phyloP scores from a whole-genome alignment of 2,113 vertebrate species.

The Crotalus helleri region DNA sequence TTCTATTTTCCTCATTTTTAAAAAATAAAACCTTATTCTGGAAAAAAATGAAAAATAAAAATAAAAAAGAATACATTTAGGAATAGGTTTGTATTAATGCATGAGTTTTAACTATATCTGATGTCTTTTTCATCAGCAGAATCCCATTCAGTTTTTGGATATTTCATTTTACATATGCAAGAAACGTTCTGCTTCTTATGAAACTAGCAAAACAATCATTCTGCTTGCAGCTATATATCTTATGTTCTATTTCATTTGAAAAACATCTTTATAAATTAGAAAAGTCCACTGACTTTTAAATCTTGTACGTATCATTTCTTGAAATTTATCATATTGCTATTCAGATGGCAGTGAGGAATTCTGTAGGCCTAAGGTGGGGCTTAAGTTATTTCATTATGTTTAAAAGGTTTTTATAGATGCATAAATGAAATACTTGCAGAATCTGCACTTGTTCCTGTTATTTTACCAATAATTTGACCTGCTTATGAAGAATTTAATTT shows the following conservation, averaged over 20 bases:
- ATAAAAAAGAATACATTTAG: not conserved
- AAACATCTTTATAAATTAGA: constrained; percentile 32
- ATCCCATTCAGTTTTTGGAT: constrained; percentile 51
- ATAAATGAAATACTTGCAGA: not conserved
- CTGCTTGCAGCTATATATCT: constrained; percentile 35
- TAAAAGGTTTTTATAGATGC: not conserved
- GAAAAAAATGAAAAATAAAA: not conserved
- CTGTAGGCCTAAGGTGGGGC: not conserved
- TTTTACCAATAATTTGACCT: constrained; percentile 23
- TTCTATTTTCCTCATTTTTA: not conserved
- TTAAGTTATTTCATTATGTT: constrained; percentile 16
- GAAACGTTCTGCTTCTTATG: constrained; percentile 38
- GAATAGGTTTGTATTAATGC: constrained; percentile 31
- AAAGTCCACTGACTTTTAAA: not conserved
- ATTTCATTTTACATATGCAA: constrained; percentile 54
- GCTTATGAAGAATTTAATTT: not conserved
- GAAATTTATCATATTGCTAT: not conserved
- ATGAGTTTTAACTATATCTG: constrained; percentile 54
- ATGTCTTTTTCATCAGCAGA: constrained; percentile 48
- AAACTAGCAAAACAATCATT: constrained; percentile 38
- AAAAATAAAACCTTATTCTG: not conserved
- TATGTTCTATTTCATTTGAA: constrained; percentile 39
- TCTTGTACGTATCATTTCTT: constrained; percentile 26
- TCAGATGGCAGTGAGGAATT: constrained; percentile 4
- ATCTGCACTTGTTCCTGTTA: not conserved